Evolutionary conservation across 2,888 invertebrate genomes (phyloP).

Genomic region (Junonia oenone): DNA sequence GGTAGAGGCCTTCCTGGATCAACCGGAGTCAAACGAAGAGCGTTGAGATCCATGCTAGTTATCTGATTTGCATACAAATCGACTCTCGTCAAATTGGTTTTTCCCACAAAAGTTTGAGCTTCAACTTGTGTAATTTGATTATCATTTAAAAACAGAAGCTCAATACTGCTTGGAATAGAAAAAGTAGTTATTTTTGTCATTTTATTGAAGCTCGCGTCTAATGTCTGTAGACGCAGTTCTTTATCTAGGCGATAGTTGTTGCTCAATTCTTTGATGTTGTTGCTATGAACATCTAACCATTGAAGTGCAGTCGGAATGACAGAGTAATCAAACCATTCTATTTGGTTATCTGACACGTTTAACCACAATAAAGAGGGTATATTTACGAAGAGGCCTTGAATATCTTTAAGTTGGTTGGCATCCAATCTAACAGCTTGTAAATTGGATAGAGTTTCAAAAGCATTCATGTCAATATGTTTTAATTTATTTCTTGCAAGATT

Average conservation of each 20-base stretch:
- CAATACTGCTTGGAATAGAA: slow-evolving; percentile 90
- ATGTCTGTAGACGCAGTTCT: slow-evolving; percentile 87
- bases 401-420: slow-evolving; percentile 89
- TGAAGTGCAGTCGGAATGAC: slow-evolving; percentile 89
- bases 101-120: slow-evolving; percentile 93
- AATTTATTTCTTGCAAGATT: slow-evolving; percentile 93
- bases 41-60: slow-evolving; percentile 92
- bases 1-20: slow-evolving; percentile 87
- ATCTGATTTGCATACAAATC: slow-evolving; percentile 96
- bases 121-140: slow-evolving; percentile 92
- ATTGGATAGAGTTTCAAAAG: slow-evolving; percentile 88
- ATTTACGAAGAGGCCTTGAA: slow-evolving; percentile 90
- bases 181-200: slow-evolving; percentile 86
- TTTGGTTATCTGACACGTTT: slow-evolving; percentile 93
- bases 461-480: slow-evolving; percentile 86
- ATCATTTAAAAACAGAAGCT: slow-evolving; percentile 92
- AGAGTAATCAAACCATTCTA: slow-evolving; percentile 93
- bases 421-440: slow-evolving; percentile 93
- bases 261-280: slow-evolving; percentile 88
- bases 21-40: slow-evolving; percentile 89
- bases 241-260: slow-evolving; percentile 85
- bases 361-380: slow-evolving; percentile 91
- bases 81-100: slow-evolving; percentile 92
- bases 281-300: slow-evolving; percentile 94
- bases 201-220: slow-evolving; percentile 95